Conservation (phyloP, 2,113 vertebrate genomes). For the pig (Sus scrofa) region DNA sequence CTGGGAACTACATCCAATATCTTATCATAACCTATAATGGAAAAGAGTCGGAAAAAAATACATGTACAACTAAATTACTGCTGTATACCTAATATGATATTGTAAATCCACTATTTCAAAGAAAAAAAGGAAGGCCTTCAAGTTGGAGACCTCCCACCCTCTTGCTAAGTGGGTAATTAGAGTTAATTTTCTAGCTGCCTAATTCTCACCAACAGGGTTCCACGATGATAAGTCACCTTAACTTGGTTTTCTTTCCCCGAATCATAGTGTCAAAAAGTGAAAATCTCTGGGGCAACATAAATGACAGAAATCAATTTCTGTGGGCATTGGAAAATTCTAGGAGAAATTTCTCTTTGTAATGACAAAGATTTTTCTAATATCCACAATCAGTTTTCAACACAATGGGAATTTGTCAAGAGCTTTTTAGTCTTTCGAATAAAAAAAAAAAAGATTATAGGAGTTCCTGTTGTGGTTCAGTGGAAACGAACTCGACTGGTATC, state of each 20-base stretch:
- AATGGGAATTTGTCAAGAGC: not conserved
- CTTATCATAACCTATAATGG: not conserved
- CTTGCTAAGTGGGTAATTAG: not conserved
- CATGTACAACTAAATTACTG: not conserved
- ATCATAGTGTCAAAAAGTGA: not conserved
- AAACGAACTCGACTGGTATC: too few relatives aligned
- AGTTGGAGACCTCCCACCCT: not conserved
- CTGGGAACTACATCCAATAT: too few relatives aligned
- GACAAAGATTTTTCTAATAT: slow-evolving; percentile 9
- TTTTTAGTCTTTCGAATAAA: not conserved
- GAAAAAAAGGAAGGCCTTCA: slow-evolving; percentile 18
- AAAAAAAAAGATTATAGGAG: not conserved
- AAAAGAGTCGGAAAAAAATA: not conserved
- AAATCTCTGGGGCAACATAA: not conserved
- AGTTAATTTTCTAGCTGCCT: not conserved
- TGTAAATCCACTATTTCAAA: not conserved
- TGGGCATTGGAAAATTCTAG: not conserved
- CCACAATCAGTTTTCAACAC: not conserved
- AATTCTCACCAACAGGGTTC: slow-evolving; percentile 10
- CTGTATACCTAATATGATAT: not conserved
- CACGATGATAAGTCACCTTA: not conserved
- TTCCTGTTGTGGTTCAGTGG: too few relatives aligned
- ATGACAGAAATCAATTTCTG: not conserved
- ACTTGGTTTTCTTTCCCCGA: not conserved
- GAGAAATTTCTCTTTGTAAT: slow-evolving; percentile 3